Percentiles rank a stretch among this genome's conserved stretches.
Evolutionary conservation across 2,888 invertebrate genomes (phyloP).

Genomic region (Pterostichus madidus): DNA sequence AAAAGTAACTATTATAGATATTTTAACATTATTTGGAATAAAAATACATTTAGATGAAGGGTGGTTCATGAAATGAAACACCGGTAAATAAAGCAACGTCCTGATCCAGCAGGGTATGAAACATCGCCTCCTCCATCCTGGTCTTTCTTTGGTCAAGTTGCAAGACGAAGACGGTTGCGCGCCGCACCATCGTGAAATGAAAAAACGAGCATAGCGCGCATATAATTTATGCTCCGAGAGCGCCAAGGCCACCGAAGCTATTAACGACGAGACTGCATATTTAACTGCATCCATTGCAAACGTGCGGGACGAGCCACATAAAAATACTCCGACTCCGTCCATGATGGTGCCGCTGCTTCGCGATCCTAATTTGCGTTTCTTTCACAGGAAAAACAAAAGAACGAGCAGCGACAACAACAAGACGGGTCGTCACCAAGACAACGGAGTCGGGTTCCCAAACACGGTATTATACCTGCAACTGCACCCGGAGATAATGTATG

Average conservation of each 20-base stretch:
- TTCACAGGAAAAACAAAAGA: slow-evolving; percentile 58
- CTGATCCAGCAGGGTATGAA: background rate
- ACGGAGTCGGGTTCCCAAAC: slow-evolving; percentile 1
- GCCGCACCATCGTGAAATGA: slow-evolving; percentile 32
- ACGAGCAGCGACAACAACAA: slow-evolving; percentile 18
- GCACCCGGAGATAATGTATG: slow-evolving; percentile 23
- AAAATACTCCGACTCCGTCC: slow-evolving; percentile 57
- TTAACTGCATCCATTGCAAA: slow-evolving; percentile 66
- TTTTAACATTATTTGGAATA: no score
- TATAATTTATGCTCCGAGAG: slow-evolving; percentile 65
- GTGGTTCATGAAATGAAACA: no score
- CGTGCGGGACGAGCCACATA: slow-evolving; percentile 55
- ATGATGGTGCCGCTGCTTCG: slow-evolving; percentile 46
- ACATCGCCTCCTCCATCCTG: background rate
- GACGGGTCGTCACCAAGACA: slow-evolving; percentile 47
- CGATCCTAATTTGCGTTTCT: slow-evolving; percentile 67
- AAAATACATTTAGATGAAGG: background rate
- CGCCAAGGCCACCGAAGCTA: slow-evolving; percentile 66
- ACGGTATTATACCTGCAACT: slow-evolving; percentile 7
- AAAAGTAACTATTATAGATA: no score
- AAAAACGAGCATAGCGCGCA: slow-evolving; percentile 53
- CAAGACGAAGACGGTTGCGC: slow-evolving; percentile 1
- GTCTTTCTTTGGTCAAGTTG: background rate
- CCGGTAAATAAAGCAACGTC: background rate
- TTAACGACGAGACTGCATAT: slow-evolving; percentile 67